Evolutionary conservation across 2,113 vertebrate species (phyloP), one percentile per base, ranked within the genome.

Genomic region (Tragelaphus strepsiceros): DNA sequence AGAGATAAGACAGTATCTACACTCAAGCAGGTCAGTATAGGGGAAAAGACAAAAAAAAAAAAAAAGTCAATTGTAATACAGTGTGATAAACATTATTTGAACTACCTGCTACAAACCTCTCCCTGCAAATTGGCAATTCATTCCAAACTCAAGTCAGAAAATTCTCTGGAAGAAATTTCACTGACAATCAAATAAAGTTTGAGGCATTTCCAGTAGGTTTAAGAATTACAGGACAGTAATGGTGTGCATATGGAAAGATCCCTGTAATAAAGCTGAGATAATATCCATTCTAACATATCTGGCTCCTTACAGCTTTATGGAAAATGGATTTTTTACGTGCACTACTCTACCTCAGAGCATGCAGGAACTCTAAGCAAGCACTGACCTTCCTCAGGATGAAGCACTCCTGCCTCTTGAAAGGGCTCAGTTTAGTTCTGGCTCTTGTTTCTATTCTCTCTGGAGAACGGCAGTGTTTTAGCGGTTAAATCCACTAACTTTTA

Each of bases 401-500:
- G 78, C 81, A 64, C n/a, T 61, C 58, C 54, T 74, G 84, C 85
- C 82, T 94, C 54, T 30, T 32, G 13, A 67, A 85, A 96, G 58
- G 49, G 30, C 56, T 95, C 61, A 62, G 71, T 96, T 93, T 86
- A 94, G 88, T 89, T 91, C 93, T 58, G 78, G 82, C 61, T 96
- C 64, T 67, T 95, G 49, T 67, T 93, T 67, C 94, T 30, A 28
- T 80, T 64, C 78, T 90, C 81, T 88, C 78, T 51, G 49, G 80
- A 95, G 71, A 92, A 97, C 4, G 35, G 64, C 64, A 96, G 43
- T 80, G 9, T 92, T 94, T 64, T 85, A 92, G 51, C 59, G 77
- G 91, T 71, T 95, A 97, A 91, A 64, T 71, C 88, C 82, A 56
- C 51, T 58, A 67, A 98, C 94, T 96, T 90, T 90, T 90, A 84